phyloP scores from a whole-genome alignment of 2,113 vertebrate species.

The Hippopotamus amphibius region DNA sequence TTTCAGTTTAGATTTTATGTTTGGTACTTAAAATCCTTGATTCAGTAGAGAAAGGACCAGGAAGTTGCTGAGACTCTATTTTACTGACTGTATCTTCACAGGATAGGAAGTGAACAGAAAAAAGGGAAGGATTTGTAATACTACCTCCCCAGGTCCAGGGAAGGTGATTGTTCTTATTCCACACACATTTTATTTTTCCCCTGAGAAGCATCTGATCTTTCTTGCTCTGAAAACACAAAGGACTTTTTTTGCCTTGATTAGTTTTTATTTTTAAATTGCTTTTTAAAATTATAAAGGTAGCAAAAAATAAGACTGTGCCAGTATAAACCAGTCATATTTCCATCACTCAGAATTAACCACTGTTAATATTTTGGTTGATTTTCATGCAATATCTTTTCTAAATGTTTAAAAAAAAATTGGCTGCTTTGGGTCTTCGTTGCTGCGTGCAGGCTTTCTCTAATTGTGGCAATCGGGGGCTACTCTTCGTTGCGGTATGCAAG shows the following conservation, averaged over 20 bases:
- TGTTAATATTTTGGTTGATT: neutral
- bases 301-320: neutral
- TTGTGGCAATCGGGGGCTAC: no score
- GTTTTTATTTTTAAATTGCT: neutral
- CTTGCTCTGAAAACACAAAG: neutral
- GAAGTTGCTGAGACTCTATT: neutral
- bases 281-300: neutral
- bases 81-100: neutral
- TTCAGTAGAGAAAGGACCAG: neutral
- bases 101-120: neutral
- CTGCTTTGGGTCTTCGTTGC: no score
- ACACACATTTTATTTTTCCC: neutral
- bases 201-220: neutral
- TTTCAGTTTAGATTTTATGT: neutral
- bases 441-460: no score
- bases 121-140: neutral
- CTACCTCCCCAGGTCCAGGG: neutral
- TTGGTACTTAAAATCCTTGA: neutral
- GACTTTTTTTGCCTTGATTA: neutral
- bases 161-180: neutral
- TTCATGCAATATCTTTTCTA: neutral
- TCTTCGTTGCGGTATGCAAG: no score
- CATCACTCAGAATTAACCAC: neutral
- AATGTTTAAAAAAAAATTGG: no score
- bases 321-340: neutral